phyloP scores from a whole-genome alignment of 2,888 invertebrate species.

The Listrodromus nycthemerus region DNA sequence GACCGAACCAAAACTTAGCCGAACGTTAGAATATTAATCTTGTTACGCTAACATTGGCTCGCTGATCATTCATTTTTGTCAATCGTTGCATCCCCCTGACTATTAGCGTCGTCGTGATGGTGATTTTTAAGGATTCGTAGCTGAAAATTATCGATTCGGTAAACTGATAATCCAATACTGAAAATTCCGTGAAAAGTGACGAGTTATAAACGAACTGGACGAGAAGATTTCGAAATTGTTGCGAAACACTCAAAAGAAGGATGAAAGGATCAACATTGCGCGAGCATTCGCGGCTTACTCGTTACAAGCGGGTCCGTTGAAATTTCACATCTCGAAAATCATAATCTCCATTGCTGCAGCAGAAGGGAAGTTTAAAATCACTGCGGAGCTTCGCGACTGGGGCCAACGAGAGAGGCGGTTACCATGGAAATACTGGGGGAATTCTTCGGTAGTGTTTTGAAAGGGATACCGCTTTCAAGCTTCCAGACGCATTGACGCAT shows the following conservation, averaged over 20 bases:
- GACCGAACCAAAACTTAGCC: no score
- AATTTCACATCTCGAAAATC: constrained; percentile 51
- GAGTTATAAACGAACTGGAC: not conserved
- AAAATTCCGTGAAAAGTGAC: not conserved
- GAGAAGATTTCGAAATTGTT: not conserved
- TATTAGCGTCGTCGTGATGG: no score
- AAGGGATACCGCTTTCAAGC: constrained; percentile 61
- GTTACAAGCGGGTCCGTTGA: constrained; percentile 23
- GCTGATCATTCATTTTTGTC: no score
- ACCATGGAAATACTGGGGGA: constrained; percentile 68
- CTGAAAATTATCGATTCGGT: no score
- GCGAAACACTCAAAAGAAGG: not conserved
- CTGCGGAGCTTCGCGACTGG: constrained; percentile 23
- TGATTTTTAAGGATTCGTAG: no score
- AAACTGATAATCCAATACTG: not conserved
- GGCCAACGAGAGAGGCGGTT: constrained; percentile 58
- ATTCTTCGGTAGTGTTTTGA: constrained; percentile 58
- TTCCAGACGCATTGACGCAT: constrained; percentile 32
- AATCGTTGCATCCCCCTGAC: no score
- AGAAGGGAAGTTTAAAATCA: constrained; percentile 40
- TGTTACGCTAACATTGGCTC: no score
- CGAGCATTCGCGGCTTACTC: constrained; percentile 1
- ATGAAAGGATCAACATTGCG: not conserved
- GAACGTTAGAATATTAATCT: no score
- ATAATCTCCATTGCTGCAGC: constrained; percentile 47